These are phyloP conservation scores for Scomberomorus guttatus DNA, from an alignment of 2,797 vertebrate species.

Conservation along the genomic window DNA sequence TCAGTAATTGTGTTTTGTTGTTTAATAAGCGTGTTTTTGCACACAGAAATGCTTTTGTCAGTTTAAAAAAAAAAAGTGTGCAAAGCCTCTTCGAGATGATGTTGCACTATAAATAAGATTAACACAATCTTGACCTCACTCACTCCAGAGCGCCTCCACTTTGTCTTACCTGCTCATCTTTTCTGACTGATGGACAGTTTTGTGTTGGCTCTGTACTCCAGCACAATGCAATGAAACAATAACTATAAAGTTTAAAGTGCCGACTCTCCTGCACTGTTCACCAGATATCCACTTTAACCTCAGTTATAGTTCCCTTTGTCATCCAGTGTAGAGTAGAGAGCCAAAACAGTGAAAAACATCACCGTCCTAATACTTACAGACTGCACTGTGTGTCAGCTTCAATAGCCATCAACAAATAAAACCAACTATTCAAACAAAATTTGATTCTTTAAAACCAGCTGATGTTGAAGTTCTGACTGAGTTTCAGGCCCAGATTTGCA, in stretches of 20 bases:
- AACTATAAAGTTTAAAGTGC: neutral
- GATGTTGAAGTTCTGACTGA: conserved; percentile 89
- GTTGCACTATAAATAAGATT: neutral
- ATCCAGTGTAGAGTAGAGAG: conserved; percentile 12
- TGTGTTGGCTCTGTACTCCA: conserved; percentile 5
- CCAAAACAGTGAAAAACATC: neutral
- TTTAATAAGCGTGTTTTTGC: neutral
- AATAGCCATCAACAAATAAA: neutral
- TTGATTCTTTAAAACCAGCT: conserved; percentile 84
- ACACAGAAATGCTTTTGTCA: neutral
- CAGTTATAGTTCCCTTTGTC: neutral
- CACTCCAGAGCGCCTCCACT: neutral
- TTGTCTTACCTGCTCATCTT: neutral
- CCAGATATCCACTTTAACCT: neutral
- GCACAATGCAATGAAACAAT: neutral
- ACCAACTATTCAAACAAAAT: neutral
- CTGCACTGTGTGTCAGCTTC: neutral
- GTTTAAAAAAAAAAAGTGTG: neutral
- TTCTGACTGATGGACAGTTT: neutral
- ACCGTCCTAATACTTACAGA: neutral
- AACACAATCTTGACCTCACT: neutral
- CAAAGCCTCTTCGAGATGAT: conserved; percentile 6
- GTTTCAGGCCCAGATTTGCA: conserved; percentile 82
- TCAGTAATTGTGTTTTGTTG: neutral
- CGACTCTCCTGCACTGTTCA: neutral